A percentile compares a stretch with the other conserved stretches of the same genome.
These are phyloP conservation scores for Lacanobia oleracea DNA, from an alignment of 2,888 invertebrate species.

Conservation along the genomic window DNA sequence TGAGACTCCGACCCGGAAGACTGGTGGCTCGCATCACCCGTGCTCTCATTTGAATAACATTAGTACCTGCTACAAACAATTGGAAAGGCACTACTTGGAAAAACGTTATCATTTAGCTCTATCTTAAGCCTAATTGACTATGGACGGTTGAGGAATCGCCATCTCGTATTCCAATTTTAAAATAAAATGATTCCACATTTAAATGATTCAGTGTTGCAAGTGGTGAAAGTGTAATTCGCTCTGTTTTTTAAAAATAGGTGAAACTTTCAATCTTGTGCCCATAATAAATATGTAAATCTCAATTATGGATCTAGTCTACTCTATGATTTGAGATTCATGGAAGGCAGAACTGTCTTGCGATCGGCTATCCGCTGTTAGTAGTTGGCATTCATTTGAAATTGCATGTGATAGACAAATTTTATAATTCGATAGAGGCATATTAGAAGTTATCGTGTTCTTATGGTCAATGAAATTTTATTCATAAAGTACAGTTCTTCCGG, in stretches of 20 bases:
- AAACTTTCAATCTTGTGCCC: slow-evolving; percentile 7
- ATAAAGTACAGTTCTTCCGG: no score
- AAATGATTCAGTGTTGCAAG: not conserved
- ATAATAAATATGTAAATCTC: slow-evolving; percentile 22
- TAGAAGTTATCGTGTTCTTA: not conserved
- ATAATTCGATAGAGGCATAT: no score
- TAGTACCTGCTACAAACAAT: slow-evolving; percentile 59
- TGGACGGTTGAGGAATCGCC: slow-evolving; percentile 36
- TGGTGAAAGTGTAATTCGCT: not conserved
- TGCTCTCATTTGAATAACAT: slow-evolving; percentile 73
- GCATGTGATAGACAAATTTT: not conserved
- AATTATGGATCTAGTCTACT: slow-evolving; percentile 36
- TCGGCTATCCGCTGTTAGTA: not conserved
- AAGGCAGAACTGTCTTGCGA: slow-evolving; percentile 24
- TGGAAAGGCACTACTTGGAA: slow-evolving; percentile 48
- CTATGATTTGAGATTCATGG: slow-evolving; percentile 35
- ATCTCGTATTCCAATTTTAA: slow-evolving; percentile 24
- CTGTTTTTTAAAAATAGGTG: not conserved
- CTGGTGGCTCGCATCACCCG: slow-evolving; percentile 64
- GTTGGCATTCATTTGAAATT: not conserved
- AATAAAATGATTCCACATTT: not conserved
- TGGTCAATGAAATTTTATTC: slow-evolving; percentile 11
- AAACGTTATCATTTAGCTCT: slow-evolving; percentile 56
- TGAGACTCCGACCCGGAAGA: slow-evolving; percentile 64
- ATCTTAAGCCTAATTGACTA: slow-evolving; percentile 54